Conservation (phyloP, 2,113 vertebrate genomes). For the Lasiurus borealis region DNA sequence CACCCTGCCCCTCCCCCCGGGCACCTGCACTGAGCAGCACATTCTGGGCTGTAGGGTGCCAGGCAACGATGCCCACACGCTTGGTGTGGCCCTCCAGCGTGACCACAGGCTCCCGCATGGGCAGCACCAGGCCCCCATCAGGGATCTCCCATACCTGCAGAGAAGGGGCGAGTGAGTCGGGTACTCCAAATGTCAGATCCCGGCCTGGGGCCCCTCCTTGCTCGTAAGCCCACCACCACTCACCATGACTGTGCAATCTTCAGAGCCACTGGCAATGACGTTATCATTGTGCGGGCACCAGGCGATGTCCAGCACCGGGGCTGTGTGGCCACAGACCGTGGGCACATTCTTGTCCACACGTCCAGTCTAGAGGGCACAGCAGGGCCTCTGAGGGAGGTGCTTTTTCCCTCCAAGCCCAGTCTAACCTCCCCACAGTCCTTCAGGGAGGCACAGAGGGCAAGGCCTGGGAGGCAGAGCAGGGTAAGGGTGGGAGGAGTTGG, state of each 20-base stretch:
- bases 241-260: conserved; percentile 93
- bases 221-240: neutral
- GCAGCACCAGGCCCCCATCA: conserved; percentile 87
- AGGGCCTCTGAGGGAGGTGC: neutral
- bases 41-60: conserved; percentile 95
- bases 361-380: conserved; percentile 87
- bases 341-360: conserved; percentile 93
- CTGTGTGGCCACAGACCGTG: conserved; percentile 93
- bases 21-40: conserved; percentile 94
- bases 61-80: conserved; percentile 92
- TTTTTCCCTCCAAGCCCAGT: neutral
- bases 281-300: conserved; percentile 96
- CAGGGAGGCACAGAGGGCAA: neutral
- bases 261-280: conserved; percentile 94
- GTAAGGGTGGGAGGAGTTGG: neutral
- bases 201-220: neutral
- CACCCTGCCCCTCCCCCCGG: neutral
- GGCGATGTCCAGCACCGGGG: conserved; percentile 93
- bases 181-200: neutral
- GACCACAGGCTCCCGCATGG: conserved; percentile 91
- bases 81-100: conserved; percentile 95
- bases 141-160: conserved; percentile 95
- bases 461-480: neutral
- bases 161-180: neutral
- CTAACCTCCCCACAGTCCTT: neutral